A percentile compares a stretch with the other conserved stretches of the same genome.
Evolutionary conservation across 2,888 invertebrate species (phyloP).

Genomic region (Odontocerum albicorne): DNA sequence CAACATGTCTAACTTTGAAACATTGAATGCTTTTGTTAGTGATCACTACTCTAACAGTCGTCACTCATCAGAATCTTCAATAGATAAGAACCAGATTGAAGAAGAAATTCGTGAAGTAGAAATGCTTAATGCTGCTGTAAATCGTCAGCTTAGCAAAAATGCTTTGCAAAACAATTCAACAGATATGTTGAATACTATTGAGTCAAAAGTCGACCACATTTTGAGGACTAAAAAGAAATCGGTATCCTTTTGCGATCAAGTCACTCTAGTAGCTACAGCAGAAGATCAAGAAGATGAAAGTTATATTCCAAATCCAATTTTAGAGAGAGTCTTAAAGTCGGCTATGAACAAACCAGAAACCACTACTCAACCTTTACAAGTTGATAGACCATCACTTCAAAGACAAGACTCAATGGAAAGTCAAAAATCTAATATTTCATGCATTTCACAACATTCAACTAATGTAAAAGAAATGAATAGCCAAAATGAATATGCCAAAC

Average conservation of each 20-base stretch:
- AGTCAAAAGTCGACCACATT: slow-evolving; percentile 46
- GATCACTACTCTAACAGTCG: slow-evolving; percentile 26
- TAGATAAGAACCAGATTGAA: slow-evolving; percentile 55
- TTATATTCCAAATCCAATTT: slow-evolving; percentile 87
- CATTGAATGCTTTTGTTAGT: slow-evolving; percentile 25
- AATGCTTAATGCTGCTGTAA: slow-evolving; percentile 56
- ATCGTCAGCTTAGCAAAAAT: slow-evolving; percentile 44
- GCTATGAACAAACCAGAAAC: slow-evolving; percentile 76
- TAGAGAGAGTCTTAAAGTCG: slow-evolving; percentile 82
- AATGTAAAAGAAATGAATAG: slow-evolving; percentile 42
- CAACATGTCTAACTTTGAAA: slow-evolving; percentile 7
- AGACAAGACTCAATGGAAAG: slow-evolving; percentile 57
- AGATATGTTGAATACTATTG: slow-evolving; percentile 45
- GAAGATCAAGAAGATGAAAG: slow-evolving; percentile 90
- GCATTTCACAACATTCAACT: slow-evolving; percentile 51
- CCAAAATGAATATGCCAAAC: slow-evolving; percentile 49
- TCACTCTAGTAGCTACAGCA: slow-evolving; percentile 88
- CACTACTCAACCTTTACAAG: slow-evolving; percentile 54
- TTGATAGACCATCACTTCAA: slow-evolving; percentile 53
- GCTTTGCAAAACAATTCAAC: slow-evolving; percentile 50
- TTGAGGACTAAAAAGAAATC: slow-evolving; percentile 84
- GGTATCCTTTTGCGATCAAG: slow-evolving; percentile 93
- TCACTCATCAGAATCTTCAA: slow-evolving; percentile 34
- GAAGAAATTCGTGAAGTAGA: slow-evolving; percentile 60
- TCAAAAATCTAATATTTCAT: slow-evolving; percentile 56